Conservation (phyloP, 2,113 vertebrate species). For the Clarias magur region DNA sequence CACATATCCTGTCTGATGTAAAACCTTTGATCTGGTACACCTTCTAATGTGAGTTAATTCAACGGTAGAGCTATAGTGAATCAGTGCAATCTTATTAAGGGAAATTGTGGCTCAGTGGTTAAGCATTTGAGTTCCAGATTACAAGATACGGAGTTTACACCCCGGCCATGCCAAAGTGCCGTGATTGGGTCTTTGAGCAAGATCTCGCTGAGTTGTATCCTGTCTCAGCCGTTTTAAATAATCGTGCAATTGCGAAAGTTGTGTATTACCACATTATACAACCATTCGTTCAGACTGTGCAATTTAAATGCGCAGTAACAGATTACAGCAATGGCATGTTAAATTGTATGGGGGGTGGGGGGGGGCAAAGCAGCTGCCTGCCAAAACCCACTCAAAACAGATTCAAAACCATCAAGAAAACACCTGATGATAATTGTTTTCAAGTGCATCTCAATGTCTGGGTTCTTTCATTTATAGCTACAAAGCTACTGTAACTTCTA, state of each 20-base stretch:
- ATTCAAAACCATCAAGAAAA: too few relatives aligned
- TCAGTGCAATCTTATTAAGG: neutral
- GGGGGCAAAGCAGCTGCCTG: too few relatives aligned
- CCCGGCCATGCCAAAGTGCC: neutral
- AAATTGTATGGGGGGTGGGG: too few relatives aligned
- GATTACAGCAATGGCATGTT: too few relatives aligned
- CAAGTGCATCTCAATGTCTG: too few relatives aligned
- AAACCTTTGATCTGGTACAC: neutral
- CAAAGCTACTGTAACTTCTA: too few relatives aligned
- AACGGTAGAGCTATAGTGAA: neutral
- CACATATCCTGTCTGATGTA: neutral
- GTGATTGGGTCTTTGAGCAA: neutral
- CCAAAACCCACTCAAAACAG: too few relatives aligned
- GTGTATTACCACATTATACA: too few relatives aligned
- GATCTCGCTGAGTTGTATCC: neutral
- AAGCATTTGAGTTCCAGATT: neutral
- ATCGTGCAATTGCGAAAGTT: neutral
- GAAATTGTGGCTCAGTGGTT: constrained; percentile 5
- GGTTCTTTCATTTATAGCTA: too few relatives aligned
- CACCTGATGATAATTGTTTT: too few relatives aligned
- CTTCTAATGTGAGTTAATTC: neutral
- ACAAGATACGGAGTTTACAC: neutral
- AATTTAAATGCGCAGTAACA: too few relatives aligned
- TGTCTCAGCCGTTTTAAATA: neutral
- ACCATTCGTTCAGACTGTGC: too few relatives aligned